Evolutionary conservation across 2,797 vertebrate genomes (phyloP).

Genomic region (Sebastes cheni): DNA sequence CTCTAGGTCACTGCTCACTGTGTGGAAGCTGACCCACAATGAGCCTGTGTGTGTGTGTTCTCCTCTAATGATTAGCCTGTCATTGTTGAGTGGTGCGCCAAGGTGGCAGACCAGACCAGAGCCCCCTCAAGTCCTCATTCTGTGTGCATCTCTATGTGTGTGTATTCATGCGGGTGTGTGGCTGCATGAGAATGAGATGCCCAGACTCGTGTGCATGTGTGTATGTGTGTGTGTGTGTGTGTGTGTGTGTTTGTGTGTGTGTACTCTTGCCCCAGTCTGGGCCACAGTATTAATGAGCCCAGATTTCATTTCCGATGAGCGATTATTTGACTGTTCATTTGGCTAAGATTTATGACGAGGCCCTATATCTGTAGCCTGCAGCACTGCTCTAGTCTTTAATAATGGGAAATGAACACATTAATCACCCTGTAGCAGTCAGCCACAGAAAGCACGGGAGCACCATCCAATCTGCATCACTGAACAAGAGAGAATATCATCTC

Average conservation of each 20-base stretch:
- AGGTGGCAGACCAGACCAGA: slow-evolving; percentile 47
- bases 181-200: slow-evolving; percentile 13
- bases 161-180: slow-evolving; percentile 19
- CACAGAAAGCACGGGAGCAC: slow-evolving; percentile 73
- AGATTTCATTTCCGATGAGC: slow-evolving; percentile 98
- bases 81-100: slow-evolving; percentile 48
- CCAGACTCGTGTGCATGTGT: background rate
- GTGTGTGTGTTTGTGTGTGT: slow-evolving; percentile 9
- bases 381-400: slow-evolving; percentile 96
- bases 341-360: slow-evolving; percentile 94
- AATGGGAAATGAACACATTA: slow-evolving; percentile 98
- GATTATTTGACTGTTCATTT: slow-evolving; percentile 99
- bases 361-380: slow-evolving; percentile 97
- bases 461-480: slow-evolving; percentile 64
- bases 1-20: slow-evolving; percentile 23
- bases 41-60: slow-evolving; percentile 2
- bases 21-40: slow-evolving; percentile 8
- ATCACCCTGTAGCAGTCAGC: slow-evolving; percentile 94
- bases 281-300: slow-evolving; percentile 94
- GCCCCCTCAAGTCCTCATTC: slow-evolving; percentile 33
- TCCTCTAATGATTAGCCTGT: slow-evolving; percentile 51
- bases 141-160: slow-evolving; percentile 36
- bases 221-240: background rate
- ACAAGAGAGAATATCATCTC: slow-evolving; percentile 43
- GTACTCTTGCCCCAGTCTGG: slow-evolving; percentile 79